A percentile compares a stretch with the other conserved stretches of the same genome.
These are phyloP conservation scores for Crocuta crocuta DNA, from an alignment of 2,113 vertebrate genomes.

Conservation along the genomic window DNA sequence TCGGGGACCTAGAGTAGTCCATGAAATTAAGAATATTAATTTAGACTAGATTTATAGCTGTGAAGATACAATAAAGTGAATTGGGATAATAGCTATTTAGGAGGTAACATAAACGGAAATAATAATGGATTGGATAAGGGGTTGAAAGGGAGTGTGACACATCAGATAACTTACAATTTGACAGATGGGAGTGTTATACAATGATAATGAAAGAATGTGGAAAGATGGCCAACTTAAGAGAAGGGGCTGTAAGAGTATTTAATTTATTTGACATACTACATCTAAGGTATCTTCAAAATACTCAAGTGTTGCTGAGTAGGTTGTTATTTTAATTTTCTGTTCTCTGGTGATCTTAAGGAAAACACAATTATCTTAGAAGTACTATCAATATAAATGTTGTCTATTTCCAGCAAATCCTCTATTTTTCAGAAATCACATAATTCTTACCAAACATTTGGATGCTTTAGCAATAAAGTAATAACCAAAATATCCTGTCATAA, in stretches of 20 bases:
- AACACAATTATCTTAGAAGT: not conserved
- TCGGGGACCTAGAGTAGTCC: not conserved
- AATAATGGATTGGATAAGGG: not conserved
- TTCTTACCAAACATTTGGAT: not conserved
- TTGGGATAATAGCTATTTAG: not conserved
- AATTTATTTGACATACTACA: not conserved
- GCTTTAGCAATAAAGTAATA: not conserved
- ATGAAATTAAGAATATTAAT: not conserved
- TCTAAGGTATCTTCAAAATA: not conserved
- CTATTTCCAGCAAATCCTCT: not conserved
- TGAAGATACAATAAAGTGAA: not conserved
- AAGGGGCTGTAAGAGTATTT: not conserved
- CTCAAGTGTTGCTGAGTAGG: not conserved
- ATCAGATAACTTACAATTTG: not conserved
- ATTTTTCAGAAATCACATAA: not conserved
- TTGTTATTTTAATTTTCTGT: not conserved
- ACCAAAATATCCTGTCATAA: not conserved
- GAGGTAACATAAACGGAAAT: not conserved
- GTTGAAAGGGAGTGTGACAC: not conserved
- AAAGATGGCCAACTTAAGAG: not conserved
- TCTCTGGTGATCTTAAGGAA: not conserved
- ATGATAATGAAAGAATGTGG: not conserved
- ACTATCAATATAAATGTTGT: not conserved
- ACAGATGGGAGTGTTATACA: not conserved
- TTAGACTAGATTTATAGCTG: not conserved